Evolutionary conservation across 2,797 vertebrate species (phyloP).

Genomic region (Pristis pectinata): DNA sequence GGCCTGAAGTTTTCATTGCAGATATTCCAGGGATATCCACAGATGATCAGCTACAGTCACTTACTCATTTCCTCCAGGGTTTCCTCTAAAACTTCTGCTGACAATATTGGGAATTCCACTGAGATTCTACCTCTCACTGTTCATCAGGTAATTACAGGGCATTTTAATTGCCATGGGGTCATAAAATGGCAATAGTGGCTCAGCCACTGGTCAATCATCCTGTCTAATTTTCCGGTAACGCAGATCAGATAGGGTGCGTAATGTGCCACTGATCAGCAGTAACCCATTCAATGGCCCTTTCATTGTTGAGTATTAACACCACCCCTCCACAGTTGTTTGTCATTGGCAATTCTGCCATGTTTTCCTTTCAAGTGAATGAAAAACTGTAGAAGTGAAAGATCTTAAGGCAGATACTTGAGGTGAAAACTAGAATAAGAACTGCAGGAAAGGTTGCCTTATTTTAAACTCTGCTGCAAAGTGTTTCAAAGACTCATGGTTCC

Average conservation of each 20-base stretch:
- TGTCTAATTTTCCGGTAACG: background rate
- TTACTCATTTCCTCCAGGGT: background rate
- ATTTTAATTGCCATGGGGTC: background rate
- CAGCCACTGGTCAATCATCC: background rate
- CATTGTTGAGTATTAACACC: no score
- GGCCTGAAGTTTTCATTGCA: background rate
- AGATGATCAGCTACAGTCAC: background rate
- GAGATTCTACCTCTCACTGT: background rate
- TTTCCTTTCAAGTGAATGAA: background rate
- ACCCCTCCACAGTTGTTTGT: background rate
- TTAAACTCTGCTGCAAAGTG: background rate
- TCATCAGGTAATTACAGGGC: background rate
- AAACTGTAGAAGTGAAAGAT: background rate
- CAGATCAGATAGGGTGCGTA: background rate
- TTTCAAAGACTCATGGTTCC: background rate
- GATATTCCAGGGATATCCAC: background rate
- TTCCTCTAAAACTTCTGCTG: background rate
- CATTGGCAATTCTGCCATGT: background rate
- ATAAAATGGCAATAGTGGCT: background rate
- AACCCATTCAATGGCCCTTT: background rate
- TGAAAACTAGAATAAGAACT: background rate
- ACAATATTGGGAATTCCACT: background rate
- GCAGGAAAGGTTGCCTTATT: background rate
- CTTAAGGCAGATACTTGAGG: no score
- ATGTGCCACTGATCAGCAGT: background rate